Percentiles rank a stretch among this genome's conserved stretches.
These are phyloP conservation scores for Sebastes umbrosus DNA, from an alignment of 2,797 vertebrate species.

Conservation along the genomic window DNA sequence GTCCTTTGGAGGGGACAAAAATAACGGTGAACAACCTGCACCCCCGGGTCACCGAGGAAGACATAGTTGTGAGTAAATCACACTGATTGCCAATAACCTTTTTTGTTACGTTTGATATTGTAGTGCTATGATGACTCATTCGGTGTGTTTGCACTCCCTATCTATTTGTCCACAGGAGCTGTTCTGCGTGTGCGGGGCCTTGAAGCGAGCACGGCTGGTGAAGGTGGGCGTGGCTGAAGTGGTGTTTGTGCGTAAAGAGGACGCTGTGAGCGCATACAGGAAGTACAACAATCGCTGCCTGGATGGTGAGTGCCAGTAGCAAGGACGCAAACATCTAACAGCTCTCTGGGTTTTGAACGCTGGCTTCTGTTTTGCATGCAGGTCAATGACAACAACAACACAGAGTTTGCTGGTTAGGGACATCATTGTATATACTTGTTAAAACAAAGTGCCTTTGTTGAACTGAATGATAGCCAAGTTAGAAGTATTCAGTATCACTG, in stretches of 20 bases:
- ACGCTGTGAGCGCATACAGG: conserved; percentile 96
- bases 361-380: conserved; percentile 6
- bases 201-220: conserved; percentile 93
- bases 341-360: background rate
- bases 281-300: conserved; percentile 99
- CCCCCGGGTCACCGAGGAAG: conserved; percentile 95
- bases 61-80: conserved; percentile 91
- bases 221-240: conserved; percentile 96
- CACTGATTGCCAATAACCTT: background rate
- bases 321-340: conserved; percentile 10
- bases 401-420: background rate
- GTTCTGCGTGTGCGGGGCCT: conserved; percentile 96
- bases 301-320: conserved; percentile 85
- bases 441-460: background rate
- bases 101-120: background rate
- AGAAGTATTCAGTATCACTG: background rate
- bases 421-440: background rate
- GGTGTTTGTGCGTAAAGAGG: conserved; percentile 97
- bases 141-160: background rate
- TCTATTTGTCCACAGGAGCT: conserved; percentile 84
- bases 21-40: conserved; percentile 98
- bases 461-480: background rate
- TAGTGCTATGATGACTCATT: background rate
- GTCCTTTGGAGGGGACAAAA: conserved; percentile 97
- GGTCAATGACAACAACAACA: background rate